Conservation (phyloP, 2,888 invertebrate species). For the Diadromus collaris region DNA sequence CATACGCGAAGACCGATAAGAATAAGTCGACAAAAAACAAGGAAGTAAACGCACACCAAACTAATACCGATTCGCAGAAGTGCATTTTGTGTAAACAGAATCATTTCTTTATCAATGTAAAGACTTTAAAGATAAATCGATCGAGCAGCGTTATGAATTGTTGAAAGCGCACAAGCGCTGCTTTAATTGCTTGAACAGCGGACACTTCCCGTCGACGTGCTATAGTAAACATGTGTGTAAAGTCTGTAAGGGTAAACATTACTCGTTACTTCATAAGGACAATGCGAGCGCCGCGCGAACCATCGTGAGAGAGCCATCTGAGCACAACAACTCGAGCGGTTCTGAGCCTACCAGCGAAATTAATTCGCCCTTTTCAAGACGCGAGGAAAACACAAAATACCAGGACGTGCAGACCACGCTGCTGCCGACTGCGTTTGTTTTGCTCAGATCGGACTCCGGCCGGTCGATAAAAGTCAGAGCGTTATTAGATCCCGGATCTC, state of each 20-base stretch:
- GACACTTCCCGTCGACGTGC: slow-evolving; percentile 27
- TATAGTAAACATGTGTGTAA: slow-evolving; percentile 11
- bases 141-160: background rate
- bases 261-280: slow-evolving; percentile 5
- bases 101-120: slow-evolving; percentile 21
- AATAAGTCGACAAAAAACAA: background rate
- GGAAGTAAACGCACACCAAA: background rate
- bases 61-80: background rate
- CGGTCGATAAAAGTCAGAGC: slow-evolving; percentile 34
- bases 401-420: background rate
- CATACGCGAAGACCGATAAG: background rate
- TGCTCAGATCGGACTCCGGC: slow-evolving; percentile 19
- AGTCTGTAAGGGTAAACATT: slow-evolving; percentile 36
- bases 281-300: no score
- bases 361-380: no score
- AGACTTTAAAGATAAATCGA: slow-evolving; percentile 10
- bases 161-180: slow-evolving; percentile 10
- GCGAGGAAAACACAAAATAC: background rate
- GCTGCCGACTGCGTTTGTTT: slow-evolving; percentile 50
- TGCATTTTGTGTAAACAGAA: background rate
- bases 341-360: no score
- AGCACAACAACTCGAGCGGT: no score
- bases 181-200: slow-evolving; percentile 40
- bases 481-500: slow-evolving; percentile 59
- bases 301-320: background rate